These are phyloP conservation scores for Gymnorhina tibicen DNA, from an alignment of 2,113 vertebrate species.

Conservation along the genomic window DNA sequence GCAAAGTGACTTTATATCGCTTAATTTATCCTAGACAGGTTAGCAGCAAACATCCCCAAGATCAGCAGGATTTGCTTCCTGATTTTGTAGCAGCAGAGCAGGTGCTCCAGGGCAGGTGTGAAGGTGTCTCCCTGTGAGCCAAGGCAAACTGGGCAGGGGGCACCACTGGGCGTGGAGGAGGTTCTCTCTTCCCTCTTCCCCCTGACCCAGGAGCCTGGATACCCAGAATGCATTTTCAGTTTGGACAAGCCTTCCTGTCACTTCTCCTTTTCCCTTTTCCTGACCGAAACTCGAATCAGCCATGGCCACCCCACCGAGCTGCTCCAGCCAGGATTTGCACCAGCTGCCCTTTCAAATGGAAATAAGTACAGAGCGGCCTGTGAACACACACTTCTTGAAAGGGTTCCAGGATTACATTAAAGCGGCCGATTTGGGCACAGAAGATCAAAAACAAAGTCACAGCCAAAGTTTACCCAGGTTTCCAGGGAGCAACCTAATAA, in stretches of 20 bases:
- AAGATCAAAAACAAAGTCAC: constrained; percentile 27
- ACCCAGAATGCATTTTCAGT: background rate
- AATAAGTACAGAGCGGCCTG: background rate
- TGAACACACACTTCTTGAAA: constrained; percentile 2
- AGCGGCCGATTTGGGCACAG: background rate
- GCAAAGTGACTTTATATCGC: background rate
- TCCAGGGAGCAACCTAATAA: constrained; percentile 19
- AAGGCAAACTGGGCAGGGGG: background rate
- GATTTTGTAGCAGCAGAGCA: background rate
- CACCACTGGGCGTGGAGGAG: background rate
- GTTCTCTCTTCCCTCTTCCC: background rate
- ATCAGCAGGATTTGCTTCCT: background rate
- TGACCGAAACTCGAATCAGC: background rate
- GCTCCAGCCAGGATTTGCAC: background rate
- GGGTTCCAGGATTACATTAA: constrained; percentile 24
- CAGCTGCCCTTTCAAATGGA: constrained; percentile 45
- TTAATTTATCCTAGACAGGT: background rate
- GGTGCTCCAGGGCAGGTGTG: background rate
- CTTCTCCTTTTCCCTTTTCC: background rate
- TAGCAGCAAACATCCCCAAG: background rate
- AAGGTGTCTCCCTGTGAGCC: background rate
- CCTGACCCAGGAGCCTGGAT: background rate
- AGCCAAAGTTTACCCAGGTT: constrained; percentile 8
- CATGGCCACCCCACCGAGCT: background rate
- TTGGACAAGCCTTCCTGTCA: background rate